Conservation (phyloP, 2,113 vertebrate species). For the Tupaia tana region DNA sequence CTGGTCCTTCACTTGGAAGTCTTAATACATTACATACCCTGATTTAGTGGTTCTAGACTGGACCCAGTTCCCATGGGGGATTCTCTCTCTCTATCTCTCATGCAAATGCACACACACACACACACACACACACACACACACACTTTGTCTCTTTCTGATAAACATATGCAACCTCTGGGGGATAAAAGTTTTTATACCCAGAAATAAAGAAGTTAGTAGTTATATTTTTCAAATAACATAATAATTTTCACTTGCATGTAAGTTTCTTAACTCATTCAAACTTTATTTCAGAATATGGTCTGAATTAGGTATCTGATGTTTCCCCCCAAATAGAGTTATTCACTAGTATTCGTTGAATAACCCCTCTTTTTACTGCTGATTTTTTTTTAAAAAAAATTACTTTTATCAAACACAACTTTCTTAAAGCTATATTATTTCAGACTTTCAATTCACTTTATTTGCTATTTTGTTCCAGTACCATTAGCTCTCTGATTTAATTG, state of each 20-base stretch:
- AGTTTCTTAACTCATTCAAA: neutral
- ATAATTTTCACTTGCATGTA: neutral
- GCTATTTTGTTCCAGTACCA: neutral
- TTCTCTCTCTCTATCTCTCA: too few species aligned
- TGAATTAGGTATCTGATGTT: neutral
- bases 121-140: too few species aligned
- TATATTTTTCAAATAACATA: neutral
- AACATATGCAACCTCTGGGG: too few species aligned
- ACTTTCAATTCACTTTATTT: neutral
- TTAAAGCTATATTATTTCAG: conserved; percentile 3
- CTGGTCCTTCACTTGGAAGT: neutral
- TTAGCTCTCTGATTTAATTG: neutral
- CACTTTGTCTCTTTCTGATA: too few species aligned
- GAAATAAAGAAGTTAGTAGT: conserved; percentile 10
- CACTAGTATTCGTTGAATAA: neutral
- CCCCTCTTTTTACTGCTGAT: neutral
- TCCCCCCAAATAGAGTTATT: neutral
- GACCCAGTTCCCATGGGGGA: neutral
- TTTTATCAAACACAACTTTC: conserved; percentile 25
- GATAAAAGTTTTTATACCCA: neutral
- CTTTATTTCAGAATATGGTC: neutral
- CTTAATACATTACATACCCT: neutral
- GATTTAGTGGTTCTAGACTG: neutral
- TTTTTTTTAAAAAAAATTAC: conserved; percentile 6
- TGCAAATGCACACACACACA: too few species aligned